Percentiles rank a stretch among this genome's conserved stretches.
These are phyloP conservation scores for Invenusta paracnida DNA, from an alignment of 2,888 invertebrate species.

Conservation along the genomic window DNA sequence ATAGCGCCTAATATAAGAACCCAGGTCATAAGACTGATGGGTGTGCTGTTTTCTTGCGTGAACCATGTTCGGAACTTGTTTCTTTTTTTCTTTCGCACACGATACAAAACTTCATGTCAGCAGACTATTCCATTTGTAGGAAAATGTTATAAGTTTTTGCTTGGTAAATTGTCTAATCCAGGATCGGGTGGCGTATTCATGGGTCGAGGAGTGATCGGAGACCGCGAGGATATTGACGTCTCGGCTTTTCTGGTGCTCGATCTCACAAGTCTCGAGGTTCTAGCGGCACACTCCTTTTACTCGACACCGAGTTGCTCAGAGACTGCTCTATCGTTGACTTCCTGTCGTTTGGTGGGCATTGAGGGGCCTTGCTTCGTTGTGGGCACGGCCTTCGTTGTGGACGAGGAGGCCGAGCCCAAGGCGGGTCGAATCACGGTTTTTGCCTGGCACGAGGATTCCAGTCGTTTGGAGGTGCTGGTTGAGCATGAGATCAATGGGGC, in stretches of 20 bases:
- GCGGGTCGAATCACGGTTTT: conserved; percentile 83
- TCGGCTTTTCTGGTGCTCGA: conserved; percentile 80
- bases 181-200: not conserved
- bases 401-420: conserved; percentile 92
- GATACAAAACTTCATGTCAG: too few species aligned
- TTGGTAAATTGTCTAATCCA: too few species aligned
- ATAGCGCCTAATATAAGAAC: too few species aligned
- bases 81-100: too few species aligned
- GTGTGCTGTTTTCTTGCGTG: too few species aligned
- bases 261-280: conserved; percentile 87
- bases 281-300: conserved; percentile 32
- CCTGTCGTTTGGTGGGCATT: not conserved
- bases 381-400: conserved; percentile 86
- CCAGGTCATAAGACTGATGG: too few species aligned
- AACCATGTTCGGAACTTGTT: too few species aligned
- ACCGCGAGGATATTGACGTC: conserved; percentile 75
- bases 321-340: not conserved
- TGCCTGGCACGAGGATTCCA: conserved; percentile 46
- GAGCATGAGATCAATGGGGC: conserved; percentile 96
- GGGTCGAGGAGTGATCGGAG: not conserved
- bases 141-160: too few species aligned
- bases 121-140: too few species aligned
- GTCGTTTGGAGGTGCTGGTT: conserved; percentile 67
- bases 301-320: conserved; percentile 31
- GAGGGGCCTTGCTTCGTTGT: conserved; percentile 71